Conservation (phyloP, 2,113 vertebrate species). For the Neolamprologus falcicula region DNA sequence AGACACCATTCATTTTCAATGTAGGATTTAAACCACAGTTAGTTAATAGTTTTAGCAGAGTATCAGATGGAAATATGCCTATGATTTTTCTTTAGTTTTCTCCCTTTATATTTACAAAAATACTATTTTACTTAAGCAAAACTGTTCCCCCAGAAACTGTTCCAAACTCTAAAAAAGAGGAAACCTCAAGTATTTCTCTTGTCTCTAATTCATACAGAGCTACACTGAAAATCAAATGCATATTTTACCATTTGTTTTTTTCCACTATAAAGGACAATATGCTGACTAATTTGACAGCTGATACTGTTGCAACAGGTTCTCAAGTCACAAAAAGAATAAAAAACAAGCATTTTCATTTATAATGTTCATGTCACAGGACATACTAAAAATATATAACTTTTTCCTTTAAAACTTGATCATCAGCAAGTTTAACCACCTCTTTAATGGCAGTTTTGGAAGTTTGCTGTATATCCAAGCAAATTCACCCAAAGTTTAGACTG, state of each 20-base stretch:
- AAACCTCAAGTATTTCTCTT: background rate
- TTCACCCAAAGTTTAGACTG: background rate
- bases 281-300: background rate
- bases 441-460: background rate
- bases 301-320: background rate
- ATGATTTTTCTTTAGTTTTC: background rate
- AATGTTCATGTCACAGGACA: background rate
- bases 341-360: background rate
- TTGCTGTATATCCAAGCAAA: background rate
- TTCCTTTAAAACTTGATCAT: background rate
- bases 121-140: background rate
- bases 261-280: background rate
- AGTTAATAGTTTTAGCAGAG: background rate
- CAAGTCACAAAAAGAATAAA: background rate
- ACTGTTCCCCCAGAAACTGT: background rate
- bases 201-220: background rate
- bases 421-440: background rate
- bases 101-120: background rate
- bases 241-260: background rate
- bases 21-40: background rate
- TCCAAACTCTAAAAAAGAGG: background rate
- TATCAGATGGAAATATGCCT: background rate
- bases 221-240: background rate
- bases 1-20: background rate
- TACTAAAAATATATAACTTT: background rate